Evolutionary conservation across 1,140 invertebrate species (phyloP).

Genomic region (Apocrypta bakeri): DNA sequence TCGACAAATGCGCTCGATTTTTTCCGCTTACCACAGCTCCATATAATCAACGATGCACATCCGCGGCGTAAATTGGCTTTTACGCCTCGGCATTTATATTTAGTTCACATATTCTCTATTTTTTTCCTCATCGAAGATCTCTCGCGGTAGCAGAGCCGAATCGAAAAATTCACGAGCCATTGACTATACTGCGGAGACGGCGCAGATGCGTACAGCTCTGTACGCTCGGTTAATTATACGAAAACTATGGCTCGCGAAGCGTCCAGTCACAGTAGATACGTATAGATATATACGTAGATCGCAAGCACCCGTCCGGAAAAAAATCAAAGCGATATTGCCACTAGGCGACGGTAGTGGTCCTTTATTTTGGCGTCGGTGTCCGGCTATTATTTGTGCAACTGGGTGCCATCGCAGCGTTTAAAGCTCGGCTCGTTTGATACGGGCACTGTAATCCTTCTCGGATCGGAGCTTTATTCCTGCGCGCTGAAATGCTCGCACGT

Average conservation of each 20-base stretch:
- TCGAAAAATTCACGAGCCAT: slow-evolving; percentile 43
- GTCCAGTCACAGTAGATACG: not conserved
- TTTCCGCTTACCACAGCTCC: not conserved
- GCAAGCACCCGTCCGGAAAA: not conserved
- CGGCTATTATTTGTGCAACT: slow-evolving; percentile 57
- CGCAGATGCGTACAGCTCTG: slow-evolving; percentile 46
- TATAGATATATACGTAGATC: not conserved
- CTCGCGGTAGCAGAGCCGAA: not conserved
- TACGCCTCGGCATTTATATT: slow-evolving; percentile 29
- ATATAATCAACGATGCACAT: slow-evolving; percentile 41
- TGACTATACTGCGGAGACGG: not conserved
- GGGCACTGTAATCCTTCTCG: slow-evolving; percentile 33
- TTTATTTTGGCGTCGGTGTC: slow-evolving; percentile 56
- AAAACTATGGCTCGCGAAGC: slow-evolving; percentile 51
- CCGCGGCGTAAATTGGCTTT: slow-evolving; percentile 39
- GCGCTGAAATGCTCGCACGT: not conserved
- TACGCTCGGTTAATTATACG: slow-evolving; percentile 61
- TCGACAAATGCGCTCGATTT: not conserved
- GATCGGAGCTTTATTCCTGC: slow-evolving; percentile 24
- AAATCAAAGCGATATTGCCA: slow-evolving; percentile 51
- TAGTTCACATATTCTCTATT: not conserved
- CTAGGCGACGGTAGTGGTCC: slow-evolving; percentile 20
- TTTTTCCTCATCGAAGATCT: slow-evolving; percentile 16
- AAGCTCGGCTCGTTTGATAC: slow-evolving; percentile 13
- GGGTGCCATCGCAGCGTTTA: not conserved